Conservation (phyloP, 2,113 vertebrate genomes). For the Procapra przewalskii region DNA sequence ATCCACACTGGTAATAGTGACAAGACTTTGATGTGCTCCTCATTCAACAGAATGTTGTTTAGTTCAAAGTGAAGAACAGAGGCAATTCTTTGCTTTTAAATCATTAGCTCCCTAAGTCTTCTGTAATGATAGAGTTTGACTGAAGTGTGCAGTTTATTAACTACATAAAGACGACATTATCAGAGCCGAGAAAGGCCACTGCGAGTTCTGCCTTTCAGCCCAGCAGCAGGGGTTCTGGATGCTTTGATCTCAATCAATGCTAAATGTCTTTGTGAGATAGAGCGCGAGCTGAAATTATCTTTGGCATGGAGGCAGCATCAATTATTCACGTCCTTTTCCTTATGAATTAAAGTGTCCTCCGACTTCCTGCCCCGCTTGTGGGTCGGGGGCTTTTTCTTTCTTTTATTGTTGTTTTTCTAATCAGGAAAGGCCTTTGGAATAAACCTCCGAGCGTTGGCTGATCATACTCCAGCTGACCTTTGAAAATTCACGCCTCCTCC, state of each 20-base stretch:
- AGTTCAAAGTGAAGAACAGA: conserved; percentile 90
- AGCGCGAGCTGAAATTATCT: conserved; percentile 85
- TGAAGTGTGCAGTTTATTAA: conserved; percentile 94
- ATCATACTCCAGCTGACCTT: conserved; percentile 69
- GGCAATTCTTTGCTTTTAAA: conserved; percentile 90
- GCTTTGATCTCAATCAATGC: conserved; percentile 94
- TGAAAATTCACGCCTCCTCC: conserved; percentile 43
- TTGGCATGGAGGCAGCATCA: conserved; percentile 86
- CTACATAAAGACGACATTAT: conserved; percentile 94
- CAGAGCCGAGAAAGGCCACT: conserved; percentile 86
- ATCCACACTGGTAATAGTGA: conserved; percentile 84
- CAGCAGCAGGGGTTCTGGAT: conserved; percentile 85
- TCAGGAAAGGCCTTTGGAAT: conserved; percentile 58
- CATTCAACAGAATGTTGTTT: conserved; percentile 91
- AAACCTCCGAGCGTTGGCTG: conserved; percentile 62
- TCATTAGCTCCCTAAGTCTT: conserved; percentile 92
- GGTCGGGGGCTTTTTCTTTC: background rate
- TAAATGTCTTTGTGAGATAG: conserved; percentile 93
- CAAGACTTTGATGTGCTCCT: conserved; percentile 87
- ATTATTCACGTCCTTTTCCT: conserved; percentile 88
- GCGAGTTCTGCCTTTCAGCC: conserved; percentile 88
- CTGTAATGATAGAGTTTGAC: conserved; percentile 92
- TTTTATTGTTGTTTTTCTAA: conserved; percentile 54
- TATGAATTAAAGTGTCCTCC: conserved; percentile 88
- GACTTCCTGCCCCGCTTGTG: conserved; percentile 78